A percentile compares a stretch with the other conserved stretches of the same genome.
Conservation (phyloP, 2,113 vertebrate genomes). For the Mobula hypostoma region DNA sequence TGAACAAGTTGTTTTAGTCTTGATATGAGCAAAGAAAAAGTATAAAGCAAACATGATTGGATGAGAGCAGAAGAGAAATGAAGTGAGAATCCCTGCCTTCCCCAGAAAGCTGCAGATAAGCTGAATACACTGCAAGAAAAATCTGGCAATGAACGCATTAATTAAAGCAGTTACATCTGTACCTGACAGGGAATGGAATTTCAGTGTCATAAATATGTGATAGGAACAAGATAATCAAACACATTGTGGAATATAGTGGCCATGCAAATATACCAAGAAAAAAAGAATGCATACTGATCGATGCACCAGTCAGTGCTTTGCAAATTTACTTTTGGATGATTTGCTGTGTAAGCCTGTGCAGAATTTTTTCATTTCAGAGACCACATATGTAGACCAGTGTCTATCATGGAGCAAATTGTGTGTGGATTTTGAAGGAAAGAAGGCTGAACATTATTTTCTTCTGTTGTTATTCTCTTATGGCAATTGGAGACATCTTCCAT, state of each 20-base stretch:
- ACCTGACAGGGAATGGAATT: not conserved
- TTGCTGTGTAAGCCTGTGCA: not conserved
- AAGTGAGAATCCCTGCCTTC: not conserved
- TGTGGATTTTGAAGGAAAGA: not conserved
- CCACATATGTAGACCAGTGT: not conserved
- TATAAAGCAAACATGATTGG: not conserved
- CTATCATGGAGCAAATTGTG: not conserved
- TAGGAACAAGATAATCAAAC: not conserved
- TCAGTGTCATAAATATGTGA: not conserved
- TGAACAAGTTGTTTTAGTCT: not conserved
- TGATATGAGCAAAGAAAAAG: not conserved
- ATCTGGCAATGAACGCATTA: not conserved
- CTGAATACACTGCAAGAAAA: not conserved
- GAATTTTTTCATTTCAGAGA: not conserved
- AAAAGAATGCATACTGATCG: not conserved
- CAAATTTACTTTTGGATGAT: not conserved
- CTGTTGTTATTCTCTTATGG: not conserved
- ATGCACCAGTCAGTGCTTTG: not conserved
- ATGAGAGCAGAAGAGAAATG: not conserved
- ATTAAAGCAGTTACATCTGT: not conserved
- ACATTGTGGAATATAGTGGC: not conserved
- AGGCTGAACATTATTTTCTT: not conserved
- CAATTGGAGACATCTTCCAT: not conserved
- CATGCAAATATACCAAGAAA: not conserved
- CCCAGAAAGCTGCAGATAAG: not conserved